Conservation (phyloP, 2,797 vertebrate genomes). For the Bradypus variegatus region DNA sequence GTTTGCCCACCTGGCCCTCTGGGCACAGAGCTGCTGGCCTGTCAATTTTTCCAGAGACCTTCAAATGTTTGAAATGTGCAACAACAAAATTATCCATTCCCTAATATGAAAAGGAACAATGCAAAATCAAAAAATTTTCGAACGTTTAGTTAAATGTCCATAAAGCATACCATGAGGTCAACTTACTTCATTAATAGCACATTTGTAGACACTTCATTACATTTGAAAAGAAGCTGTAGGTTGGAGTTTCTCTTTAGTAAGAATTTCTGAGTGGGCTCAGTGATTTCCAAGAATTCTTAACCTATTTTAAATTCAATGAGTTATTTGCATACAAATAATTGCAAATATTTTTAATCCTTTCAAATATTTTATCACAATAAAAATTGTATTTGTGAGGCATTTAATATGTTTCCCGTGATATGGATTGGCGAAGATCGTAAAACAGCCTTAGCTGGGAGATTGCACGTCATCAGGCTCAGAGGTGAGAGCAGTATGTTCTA, state of each 20-base stretch:
- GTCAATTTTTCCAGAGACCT: not conserved
- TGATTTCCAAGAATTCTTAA: not conserved
- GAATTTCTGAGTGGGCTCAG: slow-evolving; percentile 1
- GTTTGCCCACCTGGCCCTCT: not conserved
- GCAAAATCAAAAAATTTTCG: not conserved
- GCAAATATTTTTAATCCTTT: not conserved
- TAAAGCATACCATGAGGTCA: not conserved
- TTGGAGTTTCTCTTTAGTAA: not conserved
- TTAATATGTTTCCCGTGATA: not conserved
- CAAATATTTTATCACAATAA: not conserved
- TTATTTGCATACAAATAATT: not conserved
- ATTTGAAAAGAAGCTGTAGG: not conserved
- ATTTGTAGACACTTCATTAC: not conserved
- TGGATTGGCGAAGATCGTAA: not conserved
- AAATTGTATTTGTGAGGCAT: not conserved
- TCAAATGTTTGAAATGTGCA: not conserved
- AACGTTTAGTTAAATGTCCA: not conserved
- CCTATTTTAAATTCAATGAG: not conserved
- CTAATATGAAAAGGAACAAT: slow-evolving; percentile 1
- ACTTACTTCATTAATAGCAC: not conserved
- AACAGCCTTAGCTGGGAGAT: not conserved
- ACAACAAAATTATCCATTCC: not conserved
- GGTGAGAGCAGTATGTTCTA: not conserved
- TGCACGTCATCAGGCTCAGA: not conserved
- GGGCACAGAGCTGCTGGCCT: not conserved